A percentile compares a stretch with the other conserved stretches of the same genome.
Conservation (phyloP, 2,888 invertebrate genomes). For the Masnerella sp. region DNA sequence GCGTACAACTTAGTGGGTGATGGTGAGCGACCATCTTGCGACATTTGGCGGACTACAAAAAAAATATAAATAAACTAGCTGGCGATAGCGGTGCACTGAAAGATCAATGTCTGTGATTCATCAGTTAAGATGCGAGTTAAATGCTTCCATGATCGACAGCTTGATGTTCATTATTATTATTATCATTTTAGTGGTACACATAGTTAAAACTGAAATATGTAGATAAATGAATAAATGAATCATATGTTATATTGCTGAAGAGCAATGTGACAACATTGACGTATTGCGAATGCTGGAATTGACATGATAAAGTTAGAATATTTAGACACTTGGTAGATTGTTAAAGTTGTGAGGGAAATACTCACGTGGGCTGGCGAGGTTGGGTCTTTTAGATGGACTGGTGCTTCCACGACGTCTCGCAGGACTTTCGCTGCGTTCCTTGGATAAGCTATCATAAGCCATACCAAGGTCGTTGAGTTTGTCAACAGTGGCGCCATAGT, state of each 20-base stretch:
- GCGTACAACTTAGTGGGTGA: no score
- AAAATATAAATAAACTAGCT: conserved; percentile 66
- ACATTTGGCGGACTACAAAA: conserved; percentile 81
- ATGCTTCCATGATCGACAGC: no score
- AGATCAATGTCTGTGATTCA: conserved; percentile 58
- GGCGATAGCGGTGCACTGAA: conserved; percentile 65
- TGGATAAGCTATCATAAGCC: conserved; percentile 88
- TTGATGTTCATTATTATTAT: no score
- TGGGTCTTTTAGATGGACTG: conserved; percentile 89
- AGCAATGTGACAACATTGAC: no score
- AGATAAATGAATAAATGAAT: no score
- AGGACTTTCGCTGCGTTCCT: conserved; percentile 89
- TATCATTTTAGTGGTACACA: no score
- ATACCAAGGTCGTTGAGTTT: conserved; percentile 94
- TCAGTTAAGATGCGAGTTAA: conserved; percentile 13
- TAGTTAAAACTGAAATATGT: no score
- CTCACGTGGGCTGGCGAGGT: conserved; percentile 62
- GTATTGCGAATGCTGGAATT: no score
- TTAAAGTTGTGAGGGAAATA: no score
- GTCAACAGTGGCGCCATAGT: conserved; percentile 90
- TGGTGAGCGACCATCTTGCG: conserved; percentile 88
- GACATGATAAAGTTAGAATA: no score
- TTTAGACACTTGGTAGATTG: no score
- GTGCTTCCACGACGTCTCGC: conserved; percentile 84
- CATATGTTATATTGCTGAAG: no score